Base-by-base conservation (phyloP, 2,113 vertebrate species). In the Myanophis thanlyinensis region DNA sequence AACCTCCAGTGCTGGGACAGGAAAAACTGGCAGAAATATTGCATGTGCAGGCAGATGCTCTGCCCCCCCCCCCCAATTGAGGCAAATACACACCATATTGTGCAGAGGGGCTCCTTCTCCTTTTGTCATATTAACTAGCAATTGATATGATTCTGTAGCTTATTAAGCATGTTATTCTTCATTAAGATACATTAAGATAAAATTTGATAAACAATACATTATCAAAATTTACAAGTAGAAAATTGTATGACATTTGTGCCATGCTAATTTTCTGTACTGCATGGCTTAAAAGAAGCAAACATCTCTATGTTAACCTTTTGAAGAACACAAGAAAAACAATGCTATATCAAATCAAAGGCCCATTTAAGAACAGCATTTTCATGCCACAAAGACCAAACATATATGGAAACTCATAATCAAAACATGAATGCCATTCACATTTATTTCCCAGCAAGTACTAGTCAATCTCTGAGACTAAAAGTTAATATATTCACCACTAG, bases 1-100 rank as follows among this genome's bases (percentile, higher is more conserved):
- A 92, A 91, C 93, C 90, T 89, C 93, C 93, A 46, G 95, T 0
- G 0, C 49, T 0, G 95, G 95, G 96, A 95, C 47, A 48, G 89
- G 1, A 91, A 90, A 30, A 0, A 89, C 73, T n/a, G 0, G 1
- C 56, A 1, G 89, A 49, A 90, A 90, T 5, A 56, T 80, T n/a
- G 87, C 54, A 73, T 62, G 46, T 15, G 22, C 49, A 92, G 90
- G 47, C 30, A 3, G 91, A 52, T 47, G 80, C 93, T 93, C 1
- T 0, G 2, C 90, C 85, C 91, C 53, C 6, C n/a, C n/a, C n/a
- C n/a, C n/a, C n/a, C n/a, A n/a, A n/a, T n/a, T n/a, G n/a, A n/a
- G n/a, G n/a, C 0, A 0, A 22, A 44, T 22, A 49, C 25, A 27
- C 11, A 51, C 40, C 9, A 9, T 20, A 90, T 4, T 0, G 90